phyloP scores from a whole-genome alignment of 1,140 invertebrate species.

The Meloidogyne hapla region DNA sequence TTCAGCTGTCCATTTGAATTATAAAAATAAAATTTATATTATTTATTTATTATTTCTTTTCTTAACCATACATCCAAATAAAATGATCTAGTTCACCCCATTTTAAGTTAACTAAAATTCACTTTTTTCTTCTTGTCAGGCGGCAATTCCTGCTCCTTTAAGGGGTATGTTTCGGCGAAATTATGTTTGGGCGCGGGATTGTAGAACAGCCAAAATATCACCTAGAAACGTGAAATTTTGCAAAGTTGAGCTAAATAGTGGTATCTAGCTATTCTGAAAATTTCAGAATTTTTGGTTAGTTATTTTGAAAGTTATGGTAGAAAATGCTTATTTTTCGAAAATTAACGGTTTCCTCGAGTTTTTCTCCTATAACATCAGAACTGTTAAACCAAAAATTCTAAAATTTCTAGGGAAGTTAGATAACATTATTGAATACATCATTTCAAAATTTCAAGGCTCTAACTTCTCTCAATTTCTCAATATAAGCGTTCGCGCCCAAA shows the following conservation, averaged over 20 bases:
- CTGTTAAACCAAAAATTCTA: background rate
- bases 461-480: background rate
- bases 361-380: background rate
- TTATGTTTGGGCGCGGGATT: background rate
- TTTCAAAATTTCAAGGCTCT: background rate
- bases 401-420: background rate
- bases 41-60: background rate
- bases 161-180: background rate
- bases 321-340: background rate
- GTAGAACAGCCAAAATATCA: background rate
- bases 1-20: conserved; percentile 5
- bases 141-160: background rate
- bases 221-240: background rate
- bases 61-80: background rate
- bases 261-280: background rate
- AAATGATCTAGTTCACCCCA: background rate
- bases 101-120: background rate
- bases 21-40: background rate
- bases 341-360: background rate
- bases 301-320: background rate
- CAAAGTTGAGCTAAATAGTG: background rate
- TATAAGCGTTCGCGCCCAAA: background rate
- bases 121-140: background rate
- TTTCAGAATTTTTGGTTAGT: background rate
- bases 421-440: background rate